phyloP scores from a whole-genome alignment of 2,797 vertebrate species.

The Morelia viridis region DNA sequence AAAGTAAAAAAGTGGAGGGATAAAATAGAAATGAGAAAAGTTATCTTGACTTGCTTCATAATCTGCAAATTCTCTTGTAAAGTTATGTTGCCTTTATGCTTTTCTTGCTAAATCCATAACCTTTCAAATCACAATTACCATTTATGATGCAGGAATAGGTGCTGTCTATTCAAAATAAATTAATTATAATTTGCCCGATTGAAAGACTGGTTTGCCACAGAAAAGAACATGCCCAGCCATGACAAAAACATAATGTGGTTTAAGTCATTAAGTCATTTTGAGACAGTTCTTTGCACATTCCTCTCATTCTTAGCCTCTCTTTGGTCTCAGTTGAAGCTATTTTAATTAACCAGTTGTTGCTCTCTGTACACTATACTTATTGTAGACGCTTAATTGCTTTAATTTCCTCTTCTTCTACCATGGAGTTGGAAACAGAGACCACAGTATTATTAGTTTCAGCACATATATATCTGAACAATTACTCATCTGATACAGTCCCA shows the following conservation, averaged over 20 bases:
- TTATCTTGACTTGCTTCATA: background rate
- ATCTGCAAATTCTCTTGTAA: background rate
- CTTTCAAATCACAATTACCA: background rate
- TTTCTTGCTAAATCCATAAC: background rate
- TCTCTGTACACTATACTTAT: conserved; percentile 16
- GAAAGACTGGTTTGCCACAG: background rate
- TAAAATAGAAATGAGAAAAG: background rate
- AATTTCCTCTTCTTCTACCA: background rate
- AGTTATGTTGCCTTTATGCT: background rate
- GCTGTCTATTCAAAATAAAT: conserved; percentile 12
- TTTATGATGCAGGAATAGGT: background rate
- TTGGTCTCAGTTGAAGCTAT: conserved; percentile 34
- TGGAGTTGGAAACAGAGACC: background rate
- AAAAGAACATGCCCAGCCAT: conserved; percentile 1
- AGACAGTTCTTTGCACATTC: conserved; percentile 21
- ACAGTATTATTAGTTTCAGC: background rate
- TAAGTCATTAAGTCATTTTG: conserved; percentile 6
- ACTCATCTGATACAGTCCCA: background rate
- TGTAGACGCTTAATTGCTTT: background rate
- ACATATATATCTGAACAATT: background rate
- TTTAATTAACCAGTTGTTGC: conserved; percentile 47
- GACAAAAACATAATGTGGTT: background rate
- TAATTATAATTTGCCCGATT: background rate
- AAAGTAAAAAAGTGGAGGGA: no score
- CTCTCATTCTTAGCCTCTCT: conserved; percentile 24